Conservation (phyloP, 2,113 vertebrate genomes). For the Strix uralensis region DNA sequence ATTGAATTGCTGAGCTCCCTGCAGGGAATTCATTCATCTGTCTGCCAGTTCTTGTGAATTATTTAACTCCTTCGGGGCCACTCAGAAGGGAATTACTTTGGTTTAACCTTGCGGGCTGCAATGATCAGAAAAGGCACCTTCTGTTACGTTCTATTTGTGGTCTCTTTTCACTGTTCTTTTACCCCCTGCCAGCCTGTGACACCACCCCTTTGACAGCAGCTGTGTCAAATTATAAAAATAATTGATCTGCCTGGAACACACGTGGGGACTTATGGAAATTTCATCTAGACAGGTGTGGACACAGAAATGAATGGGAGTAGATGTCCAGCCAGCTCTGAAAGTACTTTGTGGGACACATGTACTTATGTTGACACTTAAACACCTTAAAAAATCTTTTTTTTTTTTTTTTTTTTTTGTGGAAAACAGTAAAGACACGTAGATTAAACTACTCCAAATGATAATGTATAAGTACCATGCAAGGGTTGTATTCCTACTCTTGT, state of each 20-base stretch:
- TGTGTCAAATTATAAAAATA: neutral
- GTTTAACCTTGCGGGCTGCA: neutral
- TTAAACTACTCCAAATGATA: neutral
- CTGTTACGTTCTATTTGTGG: neutral
- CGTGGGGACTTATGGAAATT: neutral
- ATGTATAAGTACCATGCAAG: neutral
- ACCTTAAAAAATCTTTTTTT: neutral
- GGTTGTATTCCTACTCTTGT: neutral
- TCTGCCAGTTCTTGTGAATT: neutral
- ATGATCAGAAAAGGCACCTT: neutral
- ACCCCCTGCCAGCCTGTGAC: neutral
- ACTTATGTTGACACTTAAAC: neutral
- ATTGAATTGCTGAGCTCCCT: neutral
- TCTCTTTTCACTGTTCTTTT: neutral
- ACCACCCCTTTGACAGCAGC: too few species aligned
- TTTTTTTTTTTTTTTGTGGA: neutral
- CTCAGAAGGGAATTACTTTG: neutral
- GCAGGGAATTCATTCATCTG: neutral
- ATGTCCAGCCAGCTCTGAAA: neutral
- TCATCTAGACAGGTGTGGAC: neutral
- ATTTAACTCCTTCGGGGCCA: constrained; percentile 1
- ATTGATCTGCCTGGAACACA: neutral
- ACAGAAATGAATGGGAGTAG: neutral
- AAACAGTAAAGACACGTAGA: neutral
- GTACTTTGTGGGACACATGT: neutral